phyloP scores from a whole-genome alignment of 2,888 invertebrate species.

The Dynastes tityus region DNA sequence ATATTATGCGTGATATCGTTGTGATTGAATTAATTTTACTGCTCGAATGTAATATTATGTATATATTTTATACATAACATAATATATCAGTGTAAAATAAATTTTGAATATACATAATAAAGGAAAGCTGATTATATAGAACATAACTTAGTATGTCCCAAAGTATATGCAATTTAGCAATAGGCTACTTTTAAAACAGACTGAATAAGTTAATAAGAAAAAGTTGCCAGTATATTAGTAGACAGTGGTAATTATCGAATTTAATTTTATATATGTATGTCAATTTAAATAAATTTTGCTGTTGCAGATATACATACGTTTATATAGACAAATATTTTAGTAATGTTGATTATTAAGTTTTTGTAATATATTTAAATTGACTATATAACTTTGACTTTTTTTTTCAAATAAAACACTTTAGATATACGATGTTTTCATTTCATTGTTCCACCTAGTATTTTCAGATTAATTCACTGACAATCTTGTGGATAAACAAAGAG shows the following conservation, averaged over 20 bases:
- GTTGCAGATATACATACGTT: background rate
- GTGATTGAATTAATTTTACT: constrained; percentile 15
- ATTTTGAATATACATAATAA: background rate
- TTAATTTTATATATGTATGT: too few relatives aligned
- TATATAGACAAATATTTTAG: background rate
- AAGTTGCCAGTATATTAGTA: background rate
- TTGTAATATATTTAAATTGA: background rate
- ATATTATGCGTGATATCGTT: background rate
- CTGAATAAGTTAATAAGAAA: constrained; percentile 6
- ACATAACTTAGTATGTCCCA: background rate
- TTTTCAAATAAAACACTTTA: too few relatives aligned
- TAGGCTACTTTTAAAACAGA: constrained; percentile 9
- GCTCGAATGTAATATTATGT: constrained; percentile 10
- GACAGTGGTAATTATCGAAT: too few relatives aligned
- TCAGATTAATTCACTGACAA: too few relatives aligned
- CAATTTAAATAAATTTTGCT: background rate
- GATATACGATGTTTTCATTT: too few relatives aligned
- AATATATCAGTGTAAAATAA: constrained; percentile 12
- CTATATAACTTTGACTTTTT: background rate
- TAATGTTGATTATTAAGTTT: constrained; percentile 4
- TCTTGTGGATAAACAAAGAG: too few relatives aligned
- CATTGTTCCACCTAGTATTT: too few relatives aligned
- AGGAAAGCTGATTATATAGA: background rate
- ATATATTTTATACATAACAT: constrained; percentile 25
- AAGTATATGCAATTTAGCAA: constrained; percentile 3